Evolutionary conservation across 2,888 invertebrate genomes (phyloP), one percentile per base, ranked within the genome.

Genomic region (Argyresthia goedartella): DNA sequence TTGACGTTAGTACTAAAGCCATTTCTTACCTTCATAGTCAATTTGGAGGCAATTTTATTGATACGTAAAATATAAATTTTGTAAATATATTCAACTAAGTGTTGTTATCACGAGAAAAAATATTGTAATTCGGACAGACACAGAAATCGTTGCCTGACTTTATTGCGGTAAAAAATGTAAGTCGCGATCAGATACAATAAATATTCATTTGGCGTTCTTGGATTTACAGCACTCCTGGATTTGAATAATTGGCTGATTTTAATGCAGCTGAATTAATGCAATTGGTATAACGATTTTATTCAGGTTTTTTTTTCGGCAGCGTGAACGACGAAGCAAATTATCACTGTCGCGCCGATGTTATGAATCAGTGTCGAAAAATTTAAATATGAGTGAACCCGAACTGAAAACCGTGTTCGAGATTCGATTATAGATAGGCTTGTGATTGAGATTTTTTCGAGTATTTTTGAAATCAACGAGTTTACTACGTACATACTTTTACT

Each of bases 191-290:
- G 71, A 75, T 76, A 76, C 78, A 81, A 82, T 84, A 76, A 81
- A 78, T 81, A 85, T 85, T 85, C 81, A 82, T 79, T 36, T 39
- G 71, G 73, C 75, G 64, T 72, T 71, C 74, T 76, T 73, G 78
- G 76, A 73, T 76, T 69, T 76, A 69, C 67, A 66, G 71, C 69
- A 67, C 70, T 69, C 60, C 63, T 62, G 64, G 68, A 81, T 85
- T 82, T 84, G 77, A 85, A 85, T 85, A 84, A 85, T 85, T 85
- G 85, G 85, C 84, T 82, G 80, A 84, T 84, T 84, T 81, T 85
- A 84, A 85, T 85, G 80, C 85, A 81, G 77, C 73, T 71, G 75
- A 76, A 80, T 85, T 81, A 84, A 85, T 80, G 76, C 77, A 79
- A 82, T 82, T 76, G 77, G 75, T 77, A 72, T 72, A 74, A 67